Evolutionary conservation across 1,140 invertebrate species (phyloP), one percentile per base, ranked within the genome.

Genomic region (Magallana ariakensis): DNA sequence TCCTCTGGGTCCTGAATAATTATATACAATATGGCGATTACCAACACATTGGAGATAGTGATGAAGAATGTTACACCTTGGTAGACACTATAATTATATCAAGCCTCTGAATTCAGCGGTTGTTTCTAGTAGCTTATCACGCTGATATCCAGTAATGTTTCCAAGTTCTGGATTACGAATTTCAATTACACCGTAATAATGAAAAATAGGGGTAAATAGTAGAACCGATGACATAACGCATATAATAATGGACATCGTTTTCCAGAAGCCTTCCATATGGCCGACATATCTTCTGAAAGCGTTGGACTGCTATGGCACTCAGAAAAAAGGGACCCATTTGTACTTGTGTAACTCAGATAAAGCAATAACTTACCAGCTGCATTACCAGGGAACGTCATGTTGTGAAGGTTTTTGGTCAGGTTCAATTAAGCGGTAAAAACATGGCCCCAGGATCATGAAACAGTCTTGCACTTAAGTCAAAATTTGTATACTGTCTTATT

Each of bases 261-360:
- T 87, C 86, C 86, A 84, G 33, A 19, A 84, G 80, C 5, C 33
- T 13, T 8, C 80, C 80, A 55, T 22, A 81, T 15, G 80, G 80
- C 16, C 80, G 46, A 15, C 80, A 81, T 7, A 81, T 81, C 54
- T 81, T 81, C 8, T 54, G 80, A 15, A 54, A 81, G n/a, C 80
- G 26, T 16, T 81, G 33, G 8, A 81, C 33, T 1, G 80, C 80
- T 6, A 81, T 81, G 46, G 16, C 80, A 19, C n/a, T 53, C 46
- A 81, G 57, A 55, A 54, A 88, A 86, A 33, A 83, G 62, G 22
- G 87, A 88, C 4, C 81, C 62, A n/a, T 83, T 80, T 8, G 87
- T 75, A 11, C 84, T 86, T 3, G 60, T 57, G 8, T 88, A 66
- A 22, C 58, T 80, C 16, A 85, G 62, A 88, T 83, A 88, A 58